Percentiles rank a stretch among this genome's conserved stretches.
Evolutionary conservation across 2,888 invertebrate genomes (phyloP).

Genomic region (Camptogramma bilineatum): DNA sequence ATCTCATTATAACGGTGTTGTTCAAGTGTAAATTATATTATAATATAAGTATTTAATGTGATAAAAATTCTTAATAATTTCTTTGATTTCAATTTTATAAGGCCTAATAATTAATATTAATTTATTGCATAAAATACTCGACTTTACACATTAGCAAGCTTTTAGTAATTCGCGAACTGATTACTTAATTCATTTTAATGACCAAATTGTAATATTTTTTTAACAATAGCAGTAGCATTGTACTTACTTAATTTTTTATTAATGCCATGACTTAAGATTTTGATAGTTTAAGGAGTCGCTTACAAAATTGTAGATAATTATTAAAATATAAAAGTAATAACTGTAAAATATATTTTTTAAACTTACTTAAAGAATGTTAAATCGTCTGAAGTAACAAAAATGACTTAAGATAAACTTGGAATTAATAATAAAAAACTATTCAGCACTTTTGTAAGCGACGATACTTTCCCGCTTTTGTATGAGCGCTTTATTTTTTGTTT

Average conservation of each 20-base stretch:
- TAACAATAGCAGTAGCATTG: constrained; percentile 28
- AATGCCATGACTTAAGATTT: constrained; percentile 22
- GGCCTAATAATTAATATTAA: constrained; percentile 22
- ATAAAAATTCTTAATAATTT: constrained; percentile 45
- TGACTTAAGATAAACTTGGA: neutral
- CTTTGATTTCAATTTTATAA: constrained; percentile 20
- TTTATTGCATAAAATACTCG: neutral
- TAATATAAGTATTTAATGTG: constrained; percentile 53
- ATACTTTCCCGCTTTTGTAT: constrained; percentile 36
- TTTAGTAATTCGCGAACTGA: constrained; percentile 11
- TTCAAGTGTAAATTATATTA: constrained; percentile 59
- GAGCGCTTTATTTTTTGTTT: constrained; percentile 40
- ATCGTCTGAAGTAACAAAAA: neutral
- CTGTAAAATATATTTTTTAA: neutral
- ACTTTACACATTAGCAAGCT: constrained; percentile 1
- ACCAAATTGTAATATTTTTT: constrained; percentile 23
- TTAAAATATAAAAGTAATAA: constrained; percentile 5
- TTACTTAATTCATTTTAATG: constrained; percentile 8
- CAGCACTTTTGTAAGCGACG: constrained; percentile 41
- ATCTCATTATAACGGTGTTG: constrained; percentile 51
- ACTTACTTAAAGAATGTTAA: neutral
- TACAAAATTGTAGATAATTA: constrained; percentile 21
- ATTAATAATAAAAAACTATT: constrained; percentile 3
- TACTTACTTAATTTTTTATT: constrained; percentile 29
- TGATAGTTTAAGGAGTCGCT: constrained; percentile 30